These are phyloP conservation scores for Globia sparganii DNA, from an alignment of 2,888 invertebrate genomes.

Conservation along the genomic window DNA sequence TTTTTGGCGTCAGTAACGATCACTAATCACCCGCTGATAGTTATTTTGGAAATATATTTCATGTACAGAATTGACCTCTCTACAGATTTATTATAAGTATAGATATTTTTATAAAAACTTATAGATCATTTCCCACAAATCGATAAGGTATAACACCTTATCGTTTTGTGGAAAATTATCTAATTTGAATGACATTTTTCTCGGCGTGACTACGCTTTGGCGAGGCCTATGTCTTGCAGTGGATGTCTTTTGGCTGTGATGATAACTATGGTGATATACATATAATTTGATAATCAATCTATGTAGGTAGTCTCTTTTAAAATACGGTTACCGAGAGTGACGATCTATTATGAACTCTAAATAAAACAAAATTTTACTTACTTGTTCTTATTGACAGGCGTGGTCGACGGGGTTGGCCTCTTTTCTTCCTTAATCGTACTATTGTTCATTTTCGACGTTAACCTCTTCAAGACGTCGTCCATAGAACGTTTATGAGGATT, in stretches of 20 bases:
- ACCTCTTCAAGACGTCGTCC: constrained; percentile 97
- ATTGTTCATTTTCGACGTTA: constrained; percentile 96
- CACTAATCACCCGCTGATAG: too few relatives aligned
- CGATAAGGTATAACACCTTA: not conserved
- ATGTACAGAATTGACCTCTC: too few relatives aligned
- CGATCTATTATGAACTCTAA: too few relatives aligned
- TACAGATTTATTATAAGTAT: too few relatives aligned
- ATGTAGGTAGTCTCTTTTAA: not conserved
- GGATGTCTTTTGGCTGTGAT: not conserved
- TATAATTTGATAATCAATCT: not conserved
- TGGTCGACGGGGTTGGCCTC: constrained; percentile 93
- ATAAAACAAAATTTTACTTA: constrained; percentile 74
- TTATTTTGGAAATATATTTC: too few relatives aligned
- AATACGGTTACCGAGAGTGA: not conserved
- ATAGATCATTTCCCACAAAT: not conserved
- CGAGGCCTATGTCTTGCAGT: not conserved
- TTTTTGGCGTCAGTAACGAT: too few relatives aligned
- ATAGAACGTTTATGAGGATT: constrained; percentile 94
- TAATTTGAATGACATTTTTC: not conserved
- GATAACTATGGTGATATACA: not conserved
- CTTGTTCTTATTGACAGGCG: constrained; percentile 91
- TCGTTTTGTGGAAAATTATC: not conserved
- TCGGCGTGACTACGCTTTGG: not conserved
- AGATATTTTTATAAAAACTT: not conserved
- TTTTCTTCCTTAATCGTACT: constrained; percentile 93